Base-by-base conservation (phyloP, 2,113 vertebrate species). In the Zootoca vivipara region DNA sequence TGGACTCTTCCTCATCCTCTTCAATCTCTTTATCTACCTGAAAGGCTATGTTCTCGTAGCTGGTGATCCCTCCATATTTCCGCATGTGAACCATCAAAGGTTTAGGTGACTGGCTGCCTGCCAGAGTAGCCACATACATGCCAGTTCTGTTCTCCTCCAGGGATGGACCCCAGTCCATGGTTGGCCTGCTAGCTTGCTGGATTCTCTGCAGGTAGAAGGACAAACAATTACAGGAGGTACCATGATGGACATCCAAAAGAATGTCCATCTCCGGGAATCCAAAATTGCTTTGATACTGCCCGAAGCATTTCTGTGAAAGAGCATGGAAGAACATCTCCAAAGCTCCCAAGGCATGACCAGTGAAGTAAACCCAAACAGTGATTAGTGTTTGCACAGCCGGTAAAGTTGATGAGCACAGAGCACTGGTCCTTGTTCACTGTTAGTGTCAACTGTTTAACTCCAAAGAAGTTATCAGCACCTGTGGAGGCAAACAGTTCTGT, bases 81-180 rank as follows among this genome's bases (percentile, higher is more conserved):
- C 97, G 4, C 97, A 97, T 97, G 89, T 97, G 97, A 12, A 98
- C 97, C 97, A 98, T 97, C 93, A 98, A 93, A 0, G 97, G 97
- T 46, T 95, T 97, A 81, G 97, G 97, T 0, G 97, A 97, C 95
- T 97, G 97, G 93, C 97, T 97, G 33, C 97, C 97, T 0, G 95
- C 94, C 88, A 98, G 91, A 0, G 96, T 97, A 0, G 94, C 88
- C 95, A 98, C 97, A 0, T 98, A 98, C 95, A 96, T 84, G 7
- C 97, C 97, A 0, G 97, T 97, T 80, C 97, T 93, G 91, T 98
- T 97, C 93, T 98, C 97, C 91, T 97, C 97, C 95, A 97, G 93
- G 0, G 97, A 97, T 0, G 97, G 97, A 77, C 97, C 97, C 97
- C 97, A 98, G 91, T 97, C 96, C 96, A 96, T 95, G 92, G 97